These are phyloP conservation scores for Xestia ashworthii DNA, from an alignment of 2,888 invertebrate genomes.

Conservation along the genomic window DNA sequence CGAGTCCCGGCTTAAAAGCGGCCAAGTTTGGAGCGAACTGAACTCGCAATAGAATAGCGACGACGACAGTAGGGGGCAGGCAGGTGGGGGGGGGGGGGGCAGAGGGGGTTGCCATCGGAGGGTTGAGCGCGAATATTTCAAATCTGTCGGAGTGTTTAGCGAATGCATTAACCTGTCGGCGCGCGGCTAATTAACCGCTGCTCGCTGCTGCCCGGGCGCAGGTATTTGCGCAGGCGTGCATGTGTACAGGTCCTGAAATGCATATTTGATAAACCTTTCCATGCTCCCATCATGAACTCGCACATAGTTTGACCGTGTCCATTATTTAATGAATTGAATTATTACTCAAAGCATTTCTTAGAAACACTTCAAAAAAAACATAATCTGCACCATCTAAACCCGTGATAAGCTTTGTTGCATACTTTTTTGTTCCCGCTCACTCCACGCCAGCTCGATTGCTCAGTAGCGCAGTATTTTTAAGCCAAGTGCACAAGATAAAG, in stretches of 20 bases:
- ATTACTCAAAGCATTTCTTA: background rate
- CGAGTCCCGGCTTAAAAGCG: conserved; percentile 70
- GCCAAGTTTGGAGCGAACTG: conserved; percentile 66
- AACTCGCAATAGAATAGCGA: conserved; percentile 66
- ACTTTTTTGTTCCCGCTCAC: background rate
- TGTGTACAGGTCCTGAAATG: background rate
- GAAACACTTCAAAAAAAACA: background rate
- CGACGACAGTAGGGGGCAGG: conserved; percentile 33
- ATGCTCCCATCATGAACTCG: background rate
- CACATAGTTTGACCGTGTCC: background rate
- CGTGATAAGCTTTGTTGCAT: no score
- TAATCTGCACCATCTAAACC: background rate
- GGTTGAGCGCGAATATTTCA: conserved; percentile 62
- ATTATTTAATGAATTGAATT: background rate
- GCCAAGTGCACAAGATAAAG: conserved; percentile 41
- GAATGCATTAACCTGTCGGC: conserved; percentile 56
- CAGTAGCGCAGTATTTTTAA: conserved; percentile 39
- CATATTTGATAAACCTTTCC: background rate
- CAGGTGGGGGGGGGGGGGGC: background rate
- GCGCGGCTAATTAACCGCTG: conserved; percentile 30
- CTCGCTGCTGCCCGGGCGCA: background rate
- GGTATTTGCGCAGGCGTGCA: background rate
- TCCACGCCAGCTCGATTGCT: background rate
- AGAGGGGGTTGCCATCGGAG: conserved; percentile 15
- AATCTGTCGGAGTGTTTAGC: conserved; percentile 66